A percentile compares a stretch with the other conserved stretches of the same genome.
Evolutionary conservation across 2,888 invertebrate species (phyloP).

Genomic region (Polyploca ridens): DNA sequence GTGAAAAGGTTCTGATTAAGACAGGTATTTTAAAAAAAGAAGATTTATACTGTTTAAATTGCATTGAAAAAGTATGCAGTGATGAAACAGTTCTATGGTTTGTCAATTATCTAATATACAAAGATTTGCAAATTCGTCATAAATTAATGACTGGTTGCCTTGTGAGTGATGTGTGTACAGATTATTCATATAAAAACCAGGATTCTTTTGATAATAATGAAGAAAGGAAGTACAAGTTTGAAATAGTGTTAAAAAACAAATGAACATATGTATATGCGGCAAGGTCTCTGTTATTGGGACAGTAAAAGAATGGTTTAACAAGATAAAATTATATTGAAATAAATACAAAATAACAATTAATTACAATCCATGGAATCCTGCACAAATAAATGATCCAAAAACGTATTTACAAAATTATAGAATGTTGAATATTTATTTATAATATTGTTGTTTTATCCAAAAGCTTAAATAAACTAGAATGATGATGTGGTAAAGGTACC

Average conservation of each 20-base stretch:
- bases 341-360: too few species aligned
- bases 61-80: conserved; percentile 40
- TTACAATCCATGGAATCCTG: too few species aligned
- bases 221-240: conserved; percentile 23
- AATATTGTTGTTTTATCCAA: too few species aligned
- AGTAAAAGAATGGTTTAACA: too few species aligned
- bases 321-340: too few species aligned
- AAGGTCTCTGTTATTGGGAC: too few species aligned
- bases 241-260: conserved; percentile 13
- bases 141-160: conserved; percentile 48
- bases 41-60: conserved; percentile 52
- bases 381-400: too few species aligned
- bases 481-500: neutral
- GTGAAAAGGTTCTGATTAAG: conserved; percentile 22
- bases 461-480: too few species aligned
- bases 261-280: too few species aligned
- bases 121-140: conserved; percentile 49
- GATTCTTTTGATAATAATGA: neutral
- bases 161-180: conserved; percentile 12
- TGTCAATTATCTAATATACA: conserved; percentile 46
- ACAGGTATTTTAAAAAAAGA: conserved; percentile 40
- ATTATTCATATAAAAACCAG: neutral
- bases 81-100: conserved; percentile 54
- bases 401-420: too few species aligned
- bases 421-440: too few species aligned